phyloP scores from a whole-genome alignment of 2,113 vertebrate species.

The Carollia perspicillata region DNA sequence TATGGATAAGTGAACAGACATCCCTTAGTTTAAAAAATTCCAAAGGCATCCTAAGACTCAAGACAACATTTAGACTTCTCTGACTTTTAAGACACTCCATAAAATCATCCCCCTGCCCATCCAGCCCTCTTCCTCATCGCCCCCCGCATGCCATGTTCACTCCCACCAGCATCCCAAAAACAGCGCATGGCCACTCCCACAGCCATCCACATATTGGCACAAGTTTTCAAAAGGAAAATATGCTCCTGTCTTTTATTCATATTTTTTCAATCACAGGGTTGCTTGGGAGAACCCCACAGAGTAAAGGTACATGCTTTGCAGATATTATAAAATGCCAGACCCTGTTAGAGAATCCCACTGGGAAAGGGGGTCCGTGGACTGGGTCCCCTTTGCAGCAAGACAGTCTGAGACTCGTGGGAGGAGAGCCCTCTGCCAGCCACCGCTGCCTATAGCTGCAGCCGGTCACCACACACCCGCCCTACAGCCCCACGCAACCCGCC shows the following conservation, averaged over 20 bases:
- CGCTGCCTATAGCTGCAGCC: neutral
- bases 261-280: neutral
- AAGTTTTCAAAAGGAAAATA: neutral
- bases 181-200: neutral
- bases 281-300: neutral
- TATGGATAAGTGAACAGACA: neutral
- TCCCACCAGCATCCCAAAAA: neutral
- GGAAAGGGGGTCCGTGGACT: neutral
- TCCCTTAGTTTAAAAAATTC: neutral
- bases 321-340: neutral
- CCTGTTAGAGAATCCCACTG: neutral
- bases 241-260: neutral
- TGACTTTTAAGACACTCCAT: neutral
- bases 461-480: neutral
- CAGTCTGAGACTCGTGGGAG: neutral
- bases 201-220: neutral
- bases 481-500: neutral
- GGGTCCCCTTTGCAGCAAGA: neutral
- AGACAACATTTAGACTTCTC: neutral
- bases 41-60: neutral
- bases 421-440: neutral
- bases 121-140: neutral
- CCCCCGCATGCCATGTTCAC: neutral
- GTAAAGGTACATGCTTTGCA: neutral
- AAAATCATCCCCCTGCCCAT: neutral